Evolutionary conservation across 1,140 invertebrate species (phyloP).

Genomic region (Elymnias hypermnestra): DNA sequence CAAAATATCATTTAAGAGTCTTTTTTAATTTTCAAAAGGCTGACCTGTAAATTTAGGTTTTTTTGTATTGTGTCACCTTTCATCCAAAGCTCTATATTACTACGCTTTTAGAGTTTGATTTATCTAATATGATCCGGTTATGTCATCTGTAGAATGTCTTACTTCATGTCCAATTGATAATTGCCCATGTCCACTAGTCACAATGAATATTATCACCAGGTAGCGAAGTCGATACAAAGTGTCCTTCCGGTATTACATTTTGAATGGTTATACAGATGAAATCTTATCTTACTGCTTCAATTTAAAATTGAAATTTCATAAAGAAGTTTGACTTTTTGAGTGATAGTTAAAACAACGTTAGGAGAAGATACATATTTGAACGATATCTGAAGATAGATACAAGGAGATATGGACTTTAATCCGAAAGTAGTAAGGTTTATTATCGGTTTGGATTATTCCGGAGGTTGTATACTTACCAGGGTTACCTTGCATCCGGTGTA

Average conservation of each 20-base stretch:
- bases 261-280: slow-evolving; percentile 1
- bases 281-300: slow-evolving; percentile 7
- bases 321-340: slow-evolving; percentile 9
- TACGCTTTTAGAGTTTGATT: too few species aligned
- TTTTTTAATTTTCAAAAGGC: too few species aligned
- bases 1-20: too few species aligned
- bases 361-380: slow-evolving; percentile 29
- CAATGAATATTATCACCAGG: slow-evolving; percentile 69
- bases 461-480: slow-evolving; percentile 45
- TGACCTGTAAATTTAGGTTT: too few species aligned
- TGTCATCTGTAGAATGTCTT: slow-evolving; percentile 48
- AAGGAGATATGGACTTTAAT: slow-evolving; percentile 20
- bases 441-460: slow-evolving; percentile 9
- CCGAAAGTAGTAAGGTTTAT: slow-evolving; percentile 14
- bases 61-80: too few species aligned
- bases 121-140: too few species aligned
- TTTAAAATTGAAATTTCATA: slow-evolving; percentile 4
- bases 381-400: not conserved
- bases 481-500: slow-evolving; percentile 67
- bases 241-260: slow-evolving; percentile 60
- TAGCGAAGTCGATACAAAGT: slow-evolving; percentile 63
- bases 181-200: slow-evolving; percentile 54
- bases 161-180: slow-evolving; percentile 35
- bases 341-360: slow-evolving; percentile 24
- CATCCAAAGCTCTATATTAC: too few species aligned